Percentiles rank a stretch among this genome's conserved stretches.
Evolutionary conservation across 2,113 vertebrate species (phyloP).

Genomic region (Mystacornis crossleyi): DNA sequence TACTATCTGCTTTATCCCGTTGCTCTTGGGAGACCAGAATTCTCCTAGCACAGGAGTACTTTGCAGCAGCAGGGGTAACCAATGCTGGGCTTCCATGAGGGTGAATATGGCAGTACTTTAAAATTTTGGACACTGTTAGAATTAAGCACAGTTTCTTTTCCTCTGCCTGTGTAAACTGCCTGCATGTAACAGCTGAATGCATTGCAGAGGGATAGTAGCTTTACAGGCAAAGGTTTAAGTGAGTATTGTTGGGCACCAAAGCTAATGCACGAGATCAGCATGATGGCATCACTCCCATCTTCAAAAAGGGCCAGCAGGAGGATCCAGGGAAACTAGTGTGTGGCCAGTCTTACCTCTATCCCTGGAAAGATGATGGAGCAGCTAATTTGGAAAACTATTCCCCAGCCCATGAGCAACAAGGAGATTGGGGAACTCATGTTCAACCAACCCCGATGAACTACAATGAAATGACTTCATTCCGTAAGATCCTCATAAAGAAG

Average conservation of each 20-base stretch:
- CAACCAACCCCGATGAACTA: background rate
- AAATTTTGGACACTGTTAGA: background rate
- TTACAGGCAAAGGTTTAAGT: background rate
- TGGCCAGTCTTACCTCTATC: background rate
- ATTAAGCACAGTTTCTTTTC: background rate
- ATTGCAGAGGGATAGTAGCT: background rate
- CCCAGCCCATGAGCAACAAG: rapidly evolving
- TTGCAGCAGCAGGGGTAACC: background rate
- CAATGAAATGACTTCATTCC: background rate
- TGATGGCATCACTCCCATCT: background rate
- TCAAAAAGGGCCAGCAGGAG: background rate
- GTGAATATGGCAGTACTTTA: background rate
- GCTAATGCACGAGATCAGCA: background rate
- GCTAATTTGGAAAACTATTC: background rate
- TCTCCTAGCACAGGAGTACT: background rate
- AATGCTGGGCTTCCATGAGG: background rate
- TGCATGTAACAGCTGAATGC: rapidly evolving
- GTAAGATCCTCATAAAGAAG: background rate
- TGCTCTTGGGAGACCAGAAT: background rate
- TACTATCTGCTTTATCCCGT: background rate
- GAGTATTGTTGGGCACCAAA: rapidly evolving
- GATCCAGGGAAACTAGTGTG: background rate
- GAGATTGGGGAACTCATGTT: background rate
- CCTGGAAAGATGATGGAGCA: background rate
- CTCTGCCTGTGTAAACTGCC: background rate